Evolutionary conservation across 2,113 vertebrate genomes (phyloP).

Genomic region (Siniperca chuatsi): DNA sequence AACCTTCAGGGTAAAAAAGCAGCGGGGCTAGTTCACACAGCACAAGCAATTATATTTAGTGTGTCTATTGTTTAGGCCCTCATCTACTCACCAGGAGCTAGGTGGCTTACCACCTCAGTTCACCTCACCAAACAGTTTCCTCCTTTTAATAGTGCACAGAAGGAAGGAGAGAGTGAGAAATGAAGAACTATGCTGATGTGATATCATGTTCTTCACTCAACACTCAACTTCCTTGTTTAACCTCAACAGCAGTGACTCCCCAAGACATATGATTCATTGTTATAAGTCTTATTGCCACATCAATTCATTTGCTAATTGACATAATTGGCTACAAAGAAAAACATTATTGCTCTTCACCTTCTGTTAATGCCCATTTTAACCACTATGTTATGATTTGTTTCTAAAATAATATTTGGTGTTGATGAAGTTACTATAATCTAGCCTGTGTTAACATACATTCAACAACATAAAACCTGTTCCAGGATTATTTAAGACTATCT

Average conservation of each 20-base stretch:
- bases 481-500: neutral
- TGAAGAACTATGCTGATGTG: neutral
- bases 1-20: neutral
- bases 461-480: neutral
- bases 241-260: neutral
- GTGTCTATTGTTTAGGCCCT: neutral
- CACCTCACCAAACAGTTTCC: neutral
- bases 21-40: neutral
- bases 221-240: conserved; percentile 27
- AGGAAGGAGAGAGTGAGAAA: neutral
- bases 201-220: neutral
- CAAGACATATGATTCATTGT: neutral
- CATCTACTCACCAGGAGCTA: neutral
- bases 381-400: neutral
- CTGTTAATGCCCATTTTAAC: neutral
- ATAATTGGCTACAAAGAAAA: neutral
- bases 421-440: neutral
- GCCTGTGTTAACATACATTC: neutral
- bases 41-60: neutral
- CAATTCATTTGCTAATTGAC: neutral
- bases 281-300: neutral
- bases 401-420: neutral
- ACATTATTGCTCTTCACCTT: neutral
- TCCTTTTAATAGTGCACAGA: neutral
- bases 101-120: neutral